A percentile compares a stretch with the other conserved stretches of the same genome.
Conservation (phyloP, 2,888 invertebrate genomes). For the Pseudococcus longispinus region DNA sequence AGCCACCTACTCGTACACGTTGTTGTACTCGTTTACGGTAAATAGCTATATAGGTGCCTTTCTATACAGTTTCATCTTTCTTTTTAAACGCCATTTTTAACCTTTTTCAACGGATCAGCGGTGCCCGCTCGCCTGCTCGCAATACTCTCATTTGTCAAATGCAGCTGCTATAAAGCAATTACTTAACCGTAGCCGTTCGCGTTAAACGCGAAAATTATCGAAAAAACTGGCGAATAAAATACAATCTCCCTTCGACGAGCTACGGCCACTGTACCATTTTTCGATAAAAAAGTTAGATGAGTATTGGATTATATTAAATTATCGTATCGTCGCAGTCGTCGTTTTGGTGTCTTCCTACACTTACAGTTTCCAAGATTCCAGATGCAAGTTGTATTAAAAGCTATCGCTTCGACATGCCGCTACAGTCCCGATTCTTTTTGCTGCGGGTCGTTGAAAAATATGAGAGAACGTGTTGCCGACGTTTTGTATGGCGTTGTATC, state of each 20-base stretch:
- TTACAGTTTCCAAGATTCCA: not conserved
- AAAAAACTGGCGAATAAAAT: not conserved
- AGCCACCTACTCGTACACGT: not conserved
- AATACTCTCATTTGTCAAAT: slow-evolving; percentile 18
- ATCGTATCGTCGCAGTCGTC: not conserved
- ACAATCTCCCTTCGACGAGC: not conserved
- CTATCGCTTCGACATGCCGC: not conserved
- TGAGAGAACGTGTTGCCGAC: not conserved
- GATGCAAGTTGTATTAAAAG: not conserved
- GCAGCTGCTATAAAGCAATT: slow-evolving; percentile 27
- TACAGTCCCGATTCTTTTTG: not conserved
- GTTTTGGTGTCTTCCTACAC: not conserved
- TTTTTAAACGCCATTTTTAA: slow-evolving; percentile 19
- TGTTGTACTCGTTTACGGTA: not conserved
- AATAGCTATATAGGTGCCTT: not conserved
- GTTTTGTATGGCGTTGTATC: not conserved
- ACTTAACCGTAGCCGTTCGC: not conserved
- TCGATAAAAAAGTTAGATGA: not conserved
- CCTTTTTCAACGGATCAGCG: not conserved
- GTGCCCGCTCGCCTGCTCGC: not conserved
- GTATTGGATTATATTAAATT: slow-evolving; percentile 8
- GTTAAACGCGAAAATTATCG: slow-evolving; percentile 31
- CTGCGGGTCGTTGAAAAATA: not conserved
- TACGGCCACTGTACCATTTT: not conserved
- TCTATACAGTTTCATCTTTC: not conserved